A percentile compares a stretch with the other conserved stretches of the same genome.
These are phyloP conservation scores for Chaetoderma sp. DNA, from an alignment of 2,888 invertebrate genomes.

Conservation along the genomic window DNA sequence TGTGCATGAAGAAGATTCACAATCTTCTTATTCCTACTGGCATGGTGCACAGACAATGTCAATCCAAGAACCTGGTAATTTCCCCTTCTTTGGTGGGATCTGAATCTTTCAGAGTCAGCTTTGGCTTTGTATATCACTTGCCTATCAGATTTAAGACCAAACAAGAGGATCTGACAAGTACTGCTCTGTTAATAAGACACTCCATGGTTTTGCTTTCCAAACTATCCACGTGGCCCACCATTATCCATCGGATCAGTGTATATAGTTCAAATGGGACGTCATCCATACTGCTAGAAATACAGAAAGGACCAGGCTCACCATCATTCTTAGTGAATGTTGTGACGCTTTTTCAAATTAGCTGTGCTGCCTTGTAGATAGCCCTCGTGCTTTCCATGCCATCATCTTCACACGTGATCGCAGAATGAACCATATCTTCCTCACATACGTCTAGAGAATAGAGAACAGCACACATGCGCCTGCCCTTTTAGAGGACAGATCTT, in stretches of 20 bases:
- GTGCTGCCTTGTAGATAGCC: conserved; percentile 19
- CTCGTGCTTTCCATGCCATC: conserved; percentile 4
- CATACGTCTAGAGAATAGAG: conserved; percentile 14
- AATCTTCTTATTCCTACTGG: conserved; percentile 20
- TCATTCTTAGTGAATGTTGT: background rate
- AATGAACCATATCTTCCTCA: conserved; percentile 13
- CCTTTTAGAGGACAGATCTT: background rate
- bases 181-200: background rate
- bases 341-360: conserved; percentile 14
- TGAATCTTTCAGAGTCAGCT: background rate
- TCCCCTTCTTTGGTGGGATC: conserved; percentile 22
- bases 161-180: background rate
- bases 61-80: conserved; percentile 21
- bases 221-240: conserved; percentile 13
- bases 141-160: conserved; percentile 4
- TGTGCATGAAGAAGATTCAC: conserved; percentile 14
- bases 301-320: background rate
- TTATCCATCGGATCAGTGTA: conserved; percentile 15
- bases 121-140: conserved; percentile 10
- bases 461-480: conserved; percentile 16
- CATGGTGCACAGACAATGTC: conserved; percentile 22
- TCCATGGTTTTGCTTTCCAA: background rate
- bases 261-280: conserved; percentile 22
- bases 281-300: conserved; percentile 4
- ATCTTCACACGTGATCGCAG: conserved; percentile 11